Evolutionary conservation across 2,113 vertebrate genomes (phyloP).

Genomic region (Crocuta crocuta): DNA sequence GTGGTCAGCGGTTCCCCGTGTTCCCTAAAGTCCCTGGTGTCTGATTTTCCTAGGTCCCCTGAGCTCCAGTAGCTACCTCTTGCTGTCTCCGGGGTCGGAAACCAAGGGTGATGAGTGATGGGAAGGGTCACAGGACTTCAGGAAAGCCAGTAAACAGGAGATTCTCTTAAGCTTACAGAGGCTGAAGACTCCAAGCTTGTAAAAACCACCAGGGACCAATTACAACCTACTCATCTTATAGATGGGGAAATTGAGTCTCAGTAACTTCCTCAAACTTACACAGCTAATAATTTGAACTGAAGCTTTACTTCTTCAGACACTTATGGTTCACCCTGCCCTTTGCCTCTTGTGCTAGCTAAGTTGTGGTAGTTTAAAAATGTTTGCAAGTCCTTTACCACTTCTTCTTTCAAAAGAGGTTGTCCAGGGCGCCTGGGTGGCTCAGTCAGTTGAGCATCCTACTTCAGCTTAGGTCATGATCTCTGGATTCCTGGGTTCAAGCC

Average conservation of each 20-base stretch:
- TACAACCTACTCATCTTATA: background rate
- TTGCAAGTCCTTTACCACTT: background rate
- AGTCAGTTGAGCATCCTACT: too few relatives aligned
- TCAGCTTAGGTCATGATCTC: too few relatives aligned
- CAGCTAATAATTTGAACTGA: background rate
- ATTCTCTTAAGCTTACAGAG: background rate
- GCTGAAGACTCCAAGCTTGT: background rate
- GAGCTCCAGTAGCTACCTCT: background rate
- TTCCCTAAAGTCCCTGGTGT: background rate
- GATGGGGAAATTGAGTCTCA: background rate
- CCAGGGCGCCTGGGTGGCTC: too few relatives aligned
- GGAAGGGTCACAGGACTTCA: background rate
- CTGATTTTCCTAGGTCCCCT: background rate
- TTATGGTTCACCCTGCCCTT: background rate
- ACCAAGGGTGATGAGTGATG: background rate
- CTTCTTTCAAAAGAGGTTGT: background rate
- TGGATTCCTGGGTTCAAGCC: too few relatives aligned
- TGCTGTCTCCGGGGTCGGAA: background rate
- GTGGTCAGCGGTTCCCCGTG: background rate
- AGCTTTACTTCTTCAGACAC: background rate
- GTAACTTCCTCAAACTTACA: background rate
- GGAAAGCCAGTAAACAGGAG: background rate
- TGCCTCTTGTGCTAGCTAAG: background rate
- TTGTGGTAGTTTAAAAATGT: background rate
- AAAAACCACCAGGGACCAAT: background rate